Percentiles rank a stretch among this genome's conserved stretches.
These are phyloP conservation scores for Pseudotriccus pelzelni DNA, from an alignment of 2,797 vertebrate species.

Conservation along the genomic window DNA sequence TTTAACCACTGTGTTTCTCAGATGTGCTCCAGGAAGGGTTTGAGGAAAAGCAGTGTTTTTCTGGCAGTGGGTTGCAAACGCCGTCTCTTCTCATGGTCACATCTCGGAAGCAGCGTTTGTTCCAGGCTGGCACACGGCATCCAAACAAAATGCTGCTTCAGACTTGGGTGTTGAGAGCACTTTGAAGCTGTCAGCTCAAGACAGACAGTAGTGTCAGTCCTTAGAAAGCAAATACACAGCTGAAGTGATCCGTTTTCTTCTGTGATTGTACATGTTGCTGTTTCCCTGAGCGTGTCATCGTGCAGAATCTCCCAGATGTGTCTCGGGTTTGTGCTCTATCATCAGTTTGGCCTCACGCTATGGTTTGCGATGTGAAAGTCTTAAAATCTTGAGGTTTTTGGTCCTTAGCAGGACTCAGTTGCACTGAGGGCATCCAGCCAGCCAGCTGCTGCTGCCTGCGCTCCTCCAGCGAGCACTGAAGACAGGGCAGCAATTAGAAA, in stretches of 20 bases:
- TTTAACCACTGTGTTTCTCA: slow-evolving; percentile 38
- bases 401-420: not conserved
- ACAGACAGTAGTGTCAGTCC: not conserved
- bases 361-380: not conserved
- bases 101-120: not conserved
- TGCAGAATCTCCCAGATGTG: not conserved
- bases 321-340: not conserved
- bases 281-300: not conserved
- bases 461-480: fast-evolving
- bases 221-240: not conserved
- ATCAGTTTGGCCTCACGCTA: not conserved
- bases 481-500: not conserved
- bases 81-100: not conserved
- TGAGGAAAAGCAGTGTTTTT: not conserved
- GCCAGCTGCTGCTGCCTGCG: not conserved
- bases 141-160: not conserved
- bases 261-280: not conserved
- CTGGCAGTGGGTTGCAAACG: not conserved
- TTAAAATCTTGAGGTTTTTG: not conserved
- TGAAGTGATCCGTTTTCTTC: not conserved
- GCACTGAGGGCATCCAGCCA: not conserved
- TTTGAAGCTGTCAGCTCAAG: not conserved
- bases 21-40: not conserved
- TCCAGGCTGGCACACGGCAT: not conserved
- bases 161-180: not conserved